Conservation (phyloP, 2,797 vertebrate species). For the Graptemys geographica region DNA sequence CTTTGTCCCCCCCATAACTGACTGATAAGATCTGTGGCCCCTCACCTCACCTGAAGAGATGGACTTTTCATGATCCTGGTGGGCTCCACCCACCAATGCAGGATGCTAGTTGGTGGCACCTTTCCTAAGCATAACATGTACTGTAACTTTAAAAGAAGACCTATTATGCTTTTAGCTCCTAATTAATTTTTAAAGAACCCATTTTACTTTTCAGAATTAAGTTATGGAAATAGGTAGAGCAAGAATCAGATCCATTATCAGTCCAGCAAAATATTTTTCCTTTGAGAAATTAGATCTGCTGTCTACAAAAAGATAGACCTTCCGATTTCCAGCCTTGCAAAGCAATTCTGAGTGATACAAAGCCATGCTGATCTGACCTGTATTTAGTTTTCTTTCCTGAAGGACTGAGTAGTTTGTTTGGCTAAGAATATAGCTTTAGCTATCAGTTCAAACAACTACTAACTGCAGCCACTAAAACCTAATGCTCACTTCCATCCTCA, state of each 20-base stretch:
- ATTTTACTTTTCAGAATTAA: background rate
- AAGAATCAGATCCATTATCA: background rate
- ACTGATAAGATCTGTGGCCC: background rate
- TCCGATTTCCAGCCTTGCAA: background rate
- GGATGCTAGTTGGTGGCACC: background rate
- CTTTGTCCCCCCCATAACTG: background rate
- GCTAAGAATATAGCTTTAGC: conserved; percentile 49
- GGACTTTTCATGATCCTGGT: background rate
- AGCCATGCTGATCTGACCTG: conserved; percentile 7
- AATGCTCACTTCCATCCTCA: conserved; percentile 24
- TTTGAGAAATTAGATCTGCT: background rate
- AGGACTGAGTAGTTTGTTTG: background rate
- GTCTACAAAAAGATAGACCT: background rate
- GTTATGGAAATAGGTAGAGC: background rate
- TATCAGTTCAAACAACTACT: conserved; percentile 41
- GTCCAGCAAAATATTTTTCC: background rate
- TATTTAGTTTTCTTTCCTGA: conserved; percentile 46
- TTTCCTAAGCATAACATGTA: background rate
- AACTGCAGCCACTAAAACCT: conserved; percentile 55
- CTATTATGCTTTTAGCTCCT: background rate
- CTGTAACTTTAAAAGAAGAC: background rate
- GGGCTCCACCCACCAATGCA: background rate
- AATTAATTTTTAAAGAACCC: background rate
- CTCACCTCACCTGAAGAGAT: background rate
- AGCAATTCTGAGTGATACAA: background rate